Percentiles rank a stretch among this genome's conserved stretches.
Conservation (phyloP, 2,888 invertebrate genomes). For the Abrostola tripartita region DNA sequence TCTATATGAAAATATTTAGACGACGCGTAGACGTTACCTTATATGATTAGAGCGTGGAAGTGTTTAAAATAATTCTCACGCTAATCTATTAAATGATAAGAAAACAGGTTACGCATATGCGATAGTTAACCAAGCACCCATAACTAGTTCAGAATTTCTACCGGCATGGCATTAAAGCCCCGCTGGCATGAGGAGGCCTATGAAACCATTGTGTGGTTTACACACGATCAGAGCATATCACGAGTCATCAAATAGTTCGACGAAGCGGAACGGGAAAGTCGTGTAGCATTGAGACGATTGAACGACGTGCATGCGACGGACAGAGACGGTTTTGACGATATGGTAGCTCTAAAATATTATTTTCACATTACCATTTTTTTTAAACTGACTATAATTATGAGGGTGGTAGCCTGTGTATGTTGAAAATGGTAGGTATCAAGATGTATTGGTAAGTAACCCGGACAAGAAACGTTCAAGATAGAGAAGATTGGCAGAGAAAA, state of each 20-base stretch:
- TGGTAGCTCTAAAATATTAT: constrained; percentile 6
- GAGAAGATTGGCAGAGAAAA: too few relatives aligned
- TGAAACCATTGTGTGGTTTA: constrained; percentile 31
- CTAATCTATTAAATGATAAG: constrained; percentile 5
- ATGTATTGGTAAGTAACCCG: too few relatives aligned
- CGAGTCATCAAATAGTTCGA: constrained; percentile 60
- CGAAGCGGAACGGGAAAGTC: constrained; percentile 83
- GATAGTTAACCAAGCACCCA: constrained; percentile 22
- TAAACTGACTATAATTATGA: too few relatives aligned
- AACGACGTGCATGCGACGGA: constrained; percentile 49
- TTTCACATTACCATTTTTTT: constrained; percentile 8
- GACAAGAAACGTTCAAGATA: too few relatives aligned
- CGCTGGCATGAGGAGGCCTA: constrained; percentile 19
- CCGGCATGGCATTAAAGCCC: constrained; percentile 28
- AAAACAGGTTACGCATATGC: constrained; percentile 14
- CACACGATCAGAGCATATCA: constrained; percentile 60
- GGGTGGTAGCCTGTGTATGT: too few relatives aligned
- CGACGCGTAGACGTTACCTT: neutral
- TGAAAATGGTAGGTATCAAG: too few relatives aligned
- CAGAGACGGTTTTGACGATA: constrained; percentile 16
- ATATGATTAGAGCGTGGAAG: constrained; percentile 3
- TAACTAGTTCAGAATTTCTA: constrained; percentile 38
- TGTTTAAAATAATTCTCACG: constrained; percentile 8
- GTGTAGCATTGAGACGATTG: constrained; percentile 59
- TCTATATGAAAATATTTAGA: neutral